Percentiles rank a stretch among this genome's conserved stretches.
Conservation (phyloP, 2,113 vertebrate species). For the Bettongia penicillata region DNA sequence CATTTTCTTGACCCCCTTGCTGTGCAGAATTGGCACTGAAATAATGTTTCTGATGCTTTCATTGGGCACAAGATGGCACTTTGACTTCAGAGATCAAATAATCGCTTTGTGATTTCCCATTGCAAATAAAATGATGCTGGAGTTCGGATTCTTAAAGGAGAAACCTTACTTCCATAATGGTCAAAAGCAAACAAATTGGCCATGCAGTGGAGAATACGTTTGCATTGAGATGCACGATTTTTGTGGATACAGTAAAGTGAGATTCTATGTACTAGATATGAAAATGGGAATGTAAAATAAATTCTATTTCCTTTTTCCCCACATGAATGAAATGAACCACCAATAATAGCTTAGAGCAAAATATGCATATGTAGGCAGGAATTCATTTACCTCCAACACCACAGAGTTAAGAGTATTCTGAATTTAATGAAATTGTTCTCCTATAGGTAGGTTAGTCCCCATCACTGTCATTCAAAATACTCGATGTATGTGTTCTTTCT, state of each 20-base stretch:
- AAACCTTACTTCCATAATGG: constrained; percentile 12
- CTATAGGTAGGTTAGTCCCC: neutral
- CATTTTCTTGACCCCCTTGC: neutral
- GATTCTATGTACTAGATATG: constrained; percentile 16
- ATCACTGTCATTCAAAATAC: neutral
- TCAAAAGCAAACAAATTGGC: neutral
- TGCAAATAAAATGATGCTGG: constrained; percentile 13
- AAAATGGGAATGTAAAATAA: neutral
- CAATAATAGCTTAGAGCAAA: constrained; percentile 1
- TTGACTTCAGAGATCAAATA: constrained; percentile 70
- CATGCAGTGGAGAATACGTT: neutral
- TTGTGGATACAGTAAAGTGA: neutral
- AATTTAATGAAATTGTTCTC: constrained; percentile 17
- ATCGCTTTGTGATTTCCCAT: neutral
- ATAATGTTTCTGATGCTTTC: constrained; percentile 46
- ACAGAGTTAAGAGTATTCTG: neutral
- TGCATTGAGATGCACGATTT: accelerated
- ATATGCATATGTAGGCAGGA: neutral
- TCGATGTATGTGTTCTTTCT: neutral
- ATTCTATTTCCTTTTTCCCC: neutral
- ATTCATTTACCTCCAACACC: neutral
- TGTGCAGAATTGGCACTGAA: neutral
- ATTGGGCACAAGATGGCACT: constrained; percentile 84
- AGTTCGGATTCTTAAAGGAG: constrained; percentile 17
- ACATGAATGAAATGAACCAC: accelerated